These are phyloP conservation scores for Metridium senile DNA, from an alignment of 92 coral and sea anemone genomes.

Conservation along the genomic window DNA sequence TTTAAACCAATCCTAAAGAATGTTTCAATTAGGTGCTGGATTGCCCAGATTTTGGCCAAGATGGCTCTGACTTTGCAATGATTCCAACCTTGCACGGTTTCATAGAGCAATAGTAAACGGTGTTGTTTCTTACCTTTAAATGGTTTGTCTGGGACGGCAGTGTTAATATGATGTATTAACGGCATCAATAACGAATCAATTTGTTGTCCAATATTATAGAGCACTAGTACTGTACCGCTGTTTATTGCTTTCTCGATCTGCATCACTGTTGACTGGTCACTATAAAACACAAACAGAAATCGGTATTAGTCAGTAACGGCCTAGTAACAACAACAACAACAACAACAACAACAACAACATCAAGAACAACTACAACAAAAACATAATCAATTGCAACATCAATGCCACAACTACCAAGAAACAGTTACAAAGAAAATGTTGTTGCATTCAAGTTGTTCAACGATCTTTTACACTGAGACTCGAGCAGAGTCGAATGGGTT, in stretches of 20 bases:
- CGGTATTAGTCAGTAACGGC: background rate
- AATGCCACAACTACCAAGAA: no score
- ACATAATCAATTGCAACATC: background rate
- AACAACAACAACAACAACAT: conserved; percentile 1
- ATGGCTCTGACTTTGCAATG: no score
- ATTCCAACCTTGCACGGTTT: no score
- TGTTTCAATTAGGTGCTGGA: no score
- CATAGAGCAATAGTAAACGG: no score
- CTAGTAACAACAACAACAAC: background rate
- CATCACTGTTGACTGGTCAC: conserved; percentile 83
- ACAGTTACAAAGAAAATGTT: no score
- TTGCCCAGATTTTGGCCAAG: no score
- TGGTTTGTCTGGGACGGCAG: conserved; percentile 64
- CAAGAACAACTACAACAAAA: background rate
- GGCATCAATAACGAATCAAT: conserved; percentile 95
- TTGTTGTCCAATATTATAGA: conserved; percentile 79
- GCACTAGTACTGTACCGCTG: conserved; percentile 80
- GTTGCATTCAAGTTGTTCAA: no score
- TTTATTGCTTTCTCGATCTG: conserved; percentile 92
- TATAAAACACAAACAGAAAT: conserved; percentile 18
- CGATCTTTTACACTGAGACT: no score
- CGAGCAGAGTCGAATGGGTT: no score
- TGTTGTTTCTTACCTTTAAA: conserved; percentile 73
- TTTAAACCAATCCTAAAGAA: no score
- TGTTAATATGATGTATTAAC: conserved; percentile 85